phyloP scores from a whole-genome alignment of 1,140 invertebrate genomes.

The Apis dorsata region DNA sequence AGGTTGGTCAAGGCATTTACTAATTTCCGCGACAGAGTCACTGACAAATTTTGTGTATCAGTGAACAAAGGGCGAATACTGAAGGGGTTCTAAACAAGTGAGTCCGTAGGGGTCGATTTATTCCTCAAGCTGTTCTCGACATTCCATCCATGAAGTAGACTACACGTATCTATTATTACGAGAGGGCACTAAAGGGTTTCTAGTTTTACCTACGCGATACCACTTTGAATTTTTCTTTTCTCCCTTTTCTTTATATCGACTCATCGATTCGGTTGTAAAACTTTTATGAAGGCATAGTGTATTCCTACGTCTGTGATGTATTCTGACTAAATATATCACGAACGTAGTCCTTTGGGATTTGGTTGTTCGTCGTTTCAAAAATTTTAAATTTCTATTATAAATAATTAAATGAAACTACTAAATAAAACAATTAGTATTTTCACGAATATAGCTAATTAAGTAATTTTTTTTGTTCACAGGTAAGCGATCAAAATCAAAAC shows the following conservation, averaged over 20 bases:
- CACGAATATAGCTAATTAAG: no score
- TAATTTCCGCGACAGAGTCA: conserved; percentile 41
- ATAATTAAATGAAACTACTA: no score
- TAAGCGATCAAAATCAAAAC: conserved; percentile 1
- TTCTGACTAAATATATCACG: not conserved
- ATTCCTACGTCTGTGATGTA: not conserved
- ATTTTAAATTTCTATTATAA: not conserved
- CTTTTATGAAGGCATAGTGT: not conserved
- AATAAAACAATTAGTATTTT: no score
- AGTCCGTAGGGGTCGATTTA: conserved; percentile 63
- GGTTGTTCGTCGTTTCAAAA: not conserved
- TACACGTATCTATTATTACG: conserved; percentile 61
- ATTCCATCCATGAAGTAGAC: conserved; percentile 46
- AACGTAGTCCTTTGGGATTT: not conserved
- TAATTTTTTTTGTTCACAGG: conserved; percentile 18
- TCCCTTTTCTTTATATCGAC: not conserved
- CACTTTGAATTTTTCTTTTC: not conserved
- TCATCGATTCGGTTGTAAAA: conserved; percentile 30
- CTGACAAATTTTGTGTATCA: conserved; percentile 68
- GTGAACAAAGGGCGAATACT: conserved; percentile 59
- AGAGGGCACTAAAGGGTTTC: conserved; percentile 36
- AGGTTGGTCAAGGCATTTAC: conserved; percentile 10
- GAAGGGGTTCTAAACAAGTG: conserved; percentile 61
- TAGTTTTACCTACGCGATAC: conserved; percentile 10
- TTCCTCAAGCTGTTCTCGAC: conserved; percentile 57